Evolutionary conservation across 2,113 vertebrate genomes (phyloP), one percentile per base, ranked within the genome.

Genomic region (Maccullochella peelii): DNA sequence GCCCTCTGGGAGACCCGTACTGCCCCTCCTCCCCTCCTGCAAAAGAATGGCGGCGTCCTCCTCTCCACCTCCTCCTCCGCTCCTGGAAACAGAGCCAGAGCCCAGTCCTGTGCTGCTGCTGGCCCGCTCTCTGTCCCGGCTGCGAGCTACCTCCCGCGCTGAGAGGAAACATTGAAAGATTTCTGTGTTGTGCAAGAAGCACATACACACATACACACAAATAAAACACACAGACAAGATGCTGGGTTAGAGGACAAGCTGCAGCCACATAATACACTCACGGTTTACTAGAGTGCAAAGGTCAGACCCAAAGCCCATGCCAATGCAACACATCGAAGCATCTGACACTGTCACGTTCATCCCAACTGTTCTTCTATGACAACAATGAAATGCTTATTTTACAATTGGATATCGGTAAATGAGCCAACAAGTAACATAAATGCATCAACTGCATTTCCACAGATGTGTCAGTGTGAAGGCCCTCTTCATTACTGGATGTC

Each of bases 121-220:
- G 88, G 97, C 91, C 75, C 97, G 95, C 91, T 99, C 98, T 76
- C 97, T 93, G 66, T 99, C 98, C 77, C 97, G 96, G 76, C 97
- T 97, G 88, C 97, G 97, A 78, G 97, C 97, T 80, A 97, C 97
- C 89, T 99, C 98, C 91, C 98, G 97, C 86, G 97, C 98, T 97
- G 98, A 99, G 95, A 99, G 97, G 95, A 99, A 99, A 97, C 98
- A 99, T 92, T 99, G 98, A 97, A 99, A 99, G 94, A 99, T 99
- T 98, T 99, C 98, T 99, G 97, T 95, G 96, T 96, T 88, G 84
- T 93, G 93, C 93, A 93, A 95, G 92, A 96, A 94, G 96, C 95
- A 95, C 95, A 96, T 79, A 42, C 79, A 77, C 54, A 77, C 73
- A 27, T 20, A 77, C 23, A 84, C 59, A 87, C 54, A 50, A 5